Conservation (phyloP, 2,888 invertebrate species). For the Catocala nupta region DNA sequence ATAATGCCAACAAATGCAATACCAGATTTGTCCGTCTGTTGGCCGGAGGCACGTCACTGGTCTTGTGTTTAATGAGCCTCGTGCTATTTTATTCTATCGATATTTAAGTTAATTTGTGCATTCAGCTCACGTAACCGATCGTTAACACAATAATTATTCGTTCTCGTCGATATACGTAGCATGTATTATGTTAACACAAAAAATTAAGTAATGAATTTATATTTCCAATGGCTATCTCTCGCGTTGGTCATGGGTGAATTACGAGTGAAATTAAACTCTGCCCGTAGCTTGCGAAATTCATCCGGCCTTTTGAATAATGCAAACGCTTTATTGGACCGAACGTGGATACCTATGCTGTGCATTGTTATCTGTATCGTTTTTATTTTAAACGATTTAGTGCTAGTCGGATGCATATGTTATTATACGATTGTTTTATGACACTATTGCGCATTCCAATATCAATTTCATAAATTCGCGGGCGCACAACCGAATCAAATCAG, state of each 20-base stretch:
- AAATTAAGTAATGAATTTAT: conserved; percentile 67
- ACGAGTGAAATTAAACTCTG: conserved; percentile 78
- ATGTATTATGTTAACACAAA: conserved; percentile 48
- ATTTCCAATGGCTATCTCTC: conserved; percentile 65
- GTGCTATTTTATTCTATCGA: neutral
- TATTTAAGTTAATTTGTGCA: neutral
- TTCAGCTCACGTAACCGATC: neutral
- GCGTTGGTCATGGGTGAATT: conserved; percentile 70
- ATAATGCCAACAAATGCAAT: no score
- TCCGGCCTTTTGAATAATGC: conserved; percentile 82
- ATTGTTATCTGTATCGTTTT: conserved; percentile 61
- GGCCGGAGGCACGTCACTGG: no score
- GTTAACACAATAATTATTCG: neutral
- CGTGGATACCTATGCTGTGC: conserved; percentile 61
- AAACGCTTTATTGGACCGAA: conserved; percentile 77
- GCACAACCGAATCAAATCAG: conserved; percentile 30
- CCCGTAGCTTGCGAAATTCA: conserved; percentile 72
- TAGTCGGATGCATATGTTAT: conserved; percentile 31
- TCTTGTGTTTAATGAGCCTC: neutral
- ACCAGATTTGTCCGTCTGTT: no score
- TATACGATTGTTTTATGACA: conserved; percentile 32
- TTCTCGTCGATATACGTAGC: neutral
- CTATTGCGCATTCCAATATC: conserved; percentile 24
- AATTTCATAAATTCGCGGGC: conserved; percentile 27
- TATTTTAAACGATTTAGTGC: conserved; percentile 50